A percentile compares a stretch with the other conserved stretches of the same genome.
Evolutionary conservation across 2,888 invertebrate species (phyloP).

Genomic region (Coenonympha arcania): DNA sequence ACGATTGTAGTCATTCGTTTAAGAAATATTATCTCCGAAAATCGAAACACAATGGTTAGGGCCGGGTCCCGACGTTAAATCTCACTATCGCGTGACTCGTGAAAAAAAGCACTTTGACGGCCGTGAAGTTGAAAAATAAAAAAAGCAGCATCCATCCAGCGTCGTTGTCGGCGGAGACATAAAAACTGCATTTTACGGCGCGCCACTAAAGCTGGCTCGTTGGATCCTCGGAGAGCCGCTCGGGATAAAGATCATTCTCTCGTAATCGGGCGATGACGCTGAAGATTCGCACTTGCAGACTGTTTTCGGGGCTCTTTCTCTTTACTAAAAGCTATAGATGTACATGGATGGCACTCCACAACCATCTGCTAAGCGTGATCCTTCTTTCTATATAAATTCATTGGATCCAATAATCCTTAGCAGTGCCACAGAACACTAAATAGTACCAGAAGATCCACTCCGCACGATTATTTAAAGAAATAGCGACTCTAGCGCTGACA

Average conservation of each 20-base stretch:
- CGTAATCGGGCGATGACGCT: constrained; percentile 12
- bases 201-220: constrained; percentile 42
- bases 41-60: constrained; percentile 23
- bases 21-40: too few relatives aligned
- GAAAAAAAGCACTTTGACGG: constrained; percentile 46
- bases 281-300: background rate
- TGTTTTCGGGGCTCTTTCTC: background rate
- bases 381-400: too few relatives aligned
- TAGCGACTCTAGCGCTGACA: too few relatives aligned
- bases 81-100: constrained; percentile 43
- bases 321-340: too few relatives aligned
- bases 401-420: too few relatives aligned
- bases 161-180: constrained; percentile 38
- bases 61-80: constrained; percentile 37
- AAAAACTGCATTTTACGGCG: constrained; percentile 53
- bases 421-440: too few relatives aligned
- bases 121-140: constrained; percentile 52
- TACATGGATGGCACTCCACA: too few relatives aligned
- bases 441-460: too few relatives aligned
- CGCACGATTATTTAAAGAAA: too few relatives aligned
- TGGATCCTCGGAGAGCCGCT: constrained; percentile 36
- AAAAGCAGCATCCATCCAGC: constrained; percentile 38
- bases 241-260: constrained; percentile 18
- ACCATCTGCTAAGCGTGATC: too few relatives aligned
- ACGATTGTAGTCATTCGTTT: too few relatives aligned